These are phyloP conservation scores for Colletes latitarsis DNA, from an alignment of 1,140 invertebrate genomes.

Conservation along the genomic window DNA sequence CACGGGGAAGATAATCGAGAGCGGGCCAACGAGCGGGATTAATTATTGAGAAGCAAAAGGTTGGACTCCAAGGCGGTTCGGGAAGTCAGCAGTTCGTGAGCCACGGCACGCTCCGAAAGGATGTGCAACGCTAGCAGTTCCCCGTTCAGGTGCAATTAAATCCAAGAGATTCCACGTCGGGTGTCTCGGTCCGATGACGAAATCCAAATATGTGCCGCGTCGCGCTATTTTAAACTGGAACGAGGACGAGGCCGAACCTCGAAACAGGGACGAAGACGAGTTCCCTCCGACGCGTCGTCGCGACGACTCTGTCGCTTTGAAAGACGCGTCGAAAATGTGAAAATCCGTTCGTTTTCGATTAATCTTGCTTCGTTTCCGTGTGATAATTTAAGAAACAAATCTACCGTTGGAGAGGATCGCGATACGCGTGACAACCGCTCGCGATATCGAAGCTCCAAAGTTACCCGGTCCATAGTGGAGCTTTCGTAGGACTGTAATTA, in stretches of 20 bases:
- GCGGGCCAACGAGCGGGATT: slow-evolving; percentile 26
- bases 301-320: background rate
- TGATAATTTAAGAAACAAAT: too few relatives aligned
- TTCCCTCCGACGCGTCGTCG: background rate
- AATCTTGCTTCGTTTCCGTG: too few relatives aligned
- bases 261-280: background rate
- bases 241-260: background rate
- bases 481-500: slow-evolving; percentile 34
- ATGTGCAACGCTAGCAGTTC: slow-evolving; percentile 37
- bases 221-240: background rate
- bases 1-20: slow-evolving; percentile 18
- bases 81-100: slow-evolving; percentile 47
- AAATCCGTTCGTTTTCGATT: too few relatives aligned
- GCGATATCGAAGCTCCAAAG: background rate
- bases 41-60: slow-evolving; percentile 53
- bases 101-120: slow-evolving; percentile 15
- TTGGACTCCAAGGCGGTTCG: slow-evolving; percentile 27
- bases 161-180: slow-evolving; percentile 13
- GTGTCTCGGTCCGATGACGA: slow-evolving; percentile 13
- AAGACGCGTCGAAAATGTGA: too few relatives aligned
- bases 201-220: slow-evolving; percentile 41
- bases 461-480: background rate
- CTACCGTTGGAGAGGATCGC: background rate
- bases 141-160: slow-evolving; percentile 36
- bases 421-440: slow-evolving; percentile 6